phyloP scores from a whole-genome alignment of 2,113 vertebrate genomes.

The Barbus barbus region DNA sequence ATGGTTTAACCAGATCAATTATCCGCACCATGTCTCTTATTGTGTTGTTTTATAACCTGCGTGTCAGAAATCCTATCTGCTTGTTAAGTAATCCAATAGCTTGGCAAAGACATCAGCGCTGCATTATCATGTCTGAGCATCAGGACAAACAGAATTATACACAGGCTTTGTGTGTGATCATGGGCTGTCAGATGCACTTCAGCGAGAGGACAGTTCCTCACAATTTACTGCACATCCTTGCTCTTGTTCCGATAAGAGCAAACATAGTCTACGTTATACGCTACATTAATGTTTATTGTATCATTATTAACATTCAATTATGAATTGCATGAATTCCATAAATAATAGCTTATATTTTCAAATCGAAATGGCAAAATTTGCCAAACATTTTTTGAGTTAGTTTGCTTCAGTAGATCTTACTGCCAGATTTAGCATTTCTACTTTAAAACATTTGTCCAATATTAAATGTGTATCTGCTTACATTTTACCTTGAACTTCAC shows the following conservation, averaged over 20 bases:
- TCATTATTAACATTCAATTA: too few species aligned
- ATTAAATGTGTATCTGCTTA: too few species aligned
- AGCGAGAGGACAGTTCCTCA: background rate
- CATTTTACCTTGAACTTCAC: too few species aligned
- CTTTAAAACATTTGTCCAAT: too few species aligned
- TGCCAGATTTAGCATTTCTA: too few species aligned
- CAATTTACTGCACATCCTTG: background rate
- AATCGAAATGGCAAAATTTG: too few species aligned
- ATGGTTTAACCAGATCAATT: conserved; percentile 36
- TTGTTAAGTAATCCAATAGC: conserved; percentile 36
- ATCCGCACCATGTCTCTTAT: conserved; percentile 28
- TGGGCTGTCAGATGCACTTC: conserved; percentile 36
- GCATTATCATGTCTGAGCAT: conserved; percentile 35
- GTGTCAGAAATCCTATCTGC: conserved; percentile 37
- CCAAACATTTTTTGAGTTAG: too few species aligned
- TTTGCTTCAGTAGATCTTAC: too few species aligned
- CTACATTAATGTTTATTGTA: too few species aligned
- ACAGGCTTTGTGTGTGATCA: conserved; percentile 41
- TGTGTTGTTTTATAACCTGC: conserved; percentile 34
- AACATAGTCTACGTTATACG: too few species aligned
- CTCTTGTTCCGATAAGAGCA: background rate
- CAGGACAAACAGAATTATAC: conserved; percentile 27
- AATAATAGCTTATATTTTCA: too few species aligned
- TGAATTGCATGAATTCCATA: too few species aligned
- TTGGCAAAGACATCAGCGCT: conserved; percentile 12